phyloP scores from a whole-genome alignment of 2,113 vertebrate genomes.

The Trachemys scripta region DNA sequence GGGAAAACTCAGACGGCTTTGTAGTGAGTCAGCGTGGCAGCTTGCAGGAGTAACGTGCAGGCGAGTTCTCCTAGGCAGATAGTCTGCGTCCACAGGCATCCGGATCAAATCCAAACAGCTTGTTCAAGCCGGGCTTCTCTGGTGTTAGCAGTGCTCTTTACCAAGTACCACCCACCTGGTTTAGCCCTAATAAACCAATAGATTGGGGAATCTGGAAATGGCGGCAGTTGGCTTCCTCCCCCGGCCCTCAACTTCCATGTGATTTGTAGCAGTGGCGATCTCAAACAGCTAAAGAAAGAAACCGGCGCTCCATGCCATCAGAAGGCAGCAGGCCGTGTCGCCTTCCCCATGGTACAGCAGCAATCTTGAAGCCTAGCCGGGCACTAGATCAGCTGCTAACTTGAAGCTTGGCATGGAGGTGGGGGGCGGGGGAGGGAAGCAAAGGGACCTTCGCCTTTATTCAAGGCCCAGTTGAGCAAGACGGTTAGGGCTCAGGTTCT shows the following conservation, averaged over 20 bases:
- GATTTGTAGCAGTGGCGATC: neutral
- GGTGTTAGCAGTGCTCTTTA: neutral
- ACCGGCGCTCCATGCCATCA: rapidly evolving
- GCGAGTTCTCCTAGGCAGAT: neutral
- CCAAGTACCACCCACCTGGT: neutral
- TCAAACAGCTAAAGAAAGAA: rapidly evolving
- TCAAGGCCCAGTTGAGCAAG: neutral
- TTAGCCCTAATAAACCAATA: neutral
- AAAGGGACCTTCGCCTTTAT: rapidly evolving
- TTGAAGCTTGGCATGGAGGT: rapidly evolving
- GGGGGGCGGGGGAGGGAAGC: neutral
- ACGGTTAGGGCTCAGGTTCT: neutral
- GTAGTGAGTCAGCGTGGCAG: neutral
- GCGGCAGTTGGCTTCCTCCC: neutral
- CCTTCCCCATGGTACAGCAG: neutral
- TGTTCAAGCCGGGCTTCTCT: neutral
- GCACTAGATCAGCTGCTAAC: neutral
- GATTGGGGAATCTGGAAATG: neutral
- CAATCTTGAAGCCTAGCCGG: neutral
- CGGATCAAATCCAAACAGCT: neutral
- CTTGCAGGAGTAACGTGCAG: neutral
- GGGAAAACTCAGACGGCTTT: neutral
- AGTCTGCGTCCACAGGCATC: neutral
- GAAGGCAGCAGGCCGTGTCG: rapidly evolving
- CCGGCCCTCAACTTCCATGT: neutral